Evolutionary conservation across 2,797 vertebrate species (phyloP).

Genomic region (Somateria mollissima): DNA sequence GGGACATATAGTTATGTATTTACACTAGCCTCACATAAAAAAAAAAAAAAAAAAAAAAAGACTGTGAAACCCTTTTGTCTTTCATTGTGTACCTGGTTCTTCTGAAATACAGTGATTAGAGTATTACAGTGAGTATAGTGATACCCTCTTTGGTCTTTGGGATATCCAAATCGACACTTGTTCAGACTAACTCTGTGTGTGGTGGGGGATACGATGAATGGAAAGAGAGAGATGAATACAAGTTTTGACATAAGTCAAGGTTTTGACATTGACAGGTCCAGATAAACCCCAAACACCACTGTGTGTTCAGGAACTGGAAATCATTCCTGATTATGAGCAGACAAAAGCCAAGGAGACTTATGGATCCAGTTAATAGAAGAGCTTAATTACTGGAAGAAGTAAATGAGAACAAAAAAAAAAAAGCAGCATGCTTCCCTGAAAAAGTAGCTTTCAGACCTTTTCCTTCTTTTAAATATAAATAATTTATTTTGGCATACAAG

Average conservation of each 20-base stretch:
- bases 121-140: neutral
- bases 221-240: neutral
- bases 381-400: neutral
- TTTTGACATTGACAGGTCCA: neutral
- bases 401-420: neutral
- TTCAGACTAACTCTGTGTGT: neutral
- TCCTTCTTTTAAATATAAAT: neutral
- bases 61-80: neutral
- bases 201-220: neutral
- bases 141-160: neutral
- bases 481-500: neutral
- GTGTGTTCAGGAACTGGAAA: neutral
- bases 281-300: neutral
- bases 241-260: neutral
- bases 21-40: neutral
- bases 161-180: neutral
- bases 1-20: neutral
- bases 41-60: neutral
- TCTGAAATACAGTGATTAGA: neutral
- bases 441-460: neutral
- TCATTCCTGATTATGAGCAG: neutral
- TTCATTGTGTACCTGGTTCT: accelerated
- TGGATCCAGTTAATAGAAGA: neutral
- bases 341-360: neutral
- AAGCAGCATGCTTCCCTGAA: neutral